phyloP scores from a whole-genome alignment of 2,113 vertebrate species.

The Cervus canadensis region DNA sequence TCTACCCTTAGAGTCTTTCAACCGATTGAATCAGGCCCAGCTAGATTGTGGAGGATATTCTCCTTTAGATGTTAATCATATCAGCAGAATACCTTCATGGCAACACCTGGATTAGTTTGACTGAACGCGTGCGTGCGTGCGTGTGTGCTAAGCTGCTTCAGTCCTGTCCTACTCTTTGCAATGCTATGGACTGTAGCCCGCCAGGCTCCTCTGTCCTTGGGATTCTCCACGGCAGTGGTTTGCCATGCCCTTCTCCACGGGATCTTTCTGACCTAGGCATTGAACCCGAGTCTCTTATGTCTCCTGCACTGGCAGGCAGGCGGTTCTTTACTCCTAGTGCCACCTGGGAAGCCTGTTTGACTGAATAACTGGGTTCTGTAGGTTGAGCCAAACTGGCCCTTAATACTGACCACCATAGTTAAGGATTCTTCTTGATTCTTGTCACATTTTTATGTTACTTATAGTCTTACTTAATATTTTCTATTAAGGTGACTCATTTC shows the following conservation, averaged over 20 bases:
- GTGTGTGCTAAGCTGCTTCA: background rate
- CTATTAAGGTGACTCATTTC: background rate
- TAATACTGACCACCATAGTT: background rate
- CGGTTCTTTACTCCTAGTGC: background rate
- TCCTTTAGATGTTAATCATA: background rate
- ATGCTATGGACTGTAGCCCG: rapidly evolving
- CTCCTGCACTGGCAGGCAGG: background rate
- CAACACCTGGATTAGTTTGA: background rate
- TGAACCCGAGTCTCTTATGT: background rate
- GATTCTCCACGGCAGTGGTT: background rate
- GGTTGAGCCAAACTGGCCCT: background rate
- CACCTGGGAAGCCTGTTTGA: background rate
- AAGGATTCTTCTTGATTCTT: background rate
- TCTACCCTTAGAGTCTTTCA: background rate
- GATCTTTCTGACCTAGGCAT: background rate
- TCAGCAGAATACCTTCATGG: background rate
- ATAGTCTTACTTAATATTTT: background rate
- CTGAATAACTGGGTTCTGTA: background rate
- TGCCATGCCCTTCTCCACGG: background rate
- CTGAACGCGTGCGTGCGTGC: background rate
- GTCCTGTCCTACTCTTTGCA: rapidly evolving
- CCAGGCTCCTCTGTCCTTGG: background rate
- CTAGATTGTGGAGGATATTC: background rate
- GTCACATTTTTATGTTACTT: background rate
- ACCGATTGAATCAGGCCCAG: background rate